A percentile compares a stretch with the other conserved stretches of the same genome.
These are phyloP conservation scores for Pedetes capensis DNA, from an alignment of 2,113 vertebrate species.

Conservation along the genomic window DNA sequence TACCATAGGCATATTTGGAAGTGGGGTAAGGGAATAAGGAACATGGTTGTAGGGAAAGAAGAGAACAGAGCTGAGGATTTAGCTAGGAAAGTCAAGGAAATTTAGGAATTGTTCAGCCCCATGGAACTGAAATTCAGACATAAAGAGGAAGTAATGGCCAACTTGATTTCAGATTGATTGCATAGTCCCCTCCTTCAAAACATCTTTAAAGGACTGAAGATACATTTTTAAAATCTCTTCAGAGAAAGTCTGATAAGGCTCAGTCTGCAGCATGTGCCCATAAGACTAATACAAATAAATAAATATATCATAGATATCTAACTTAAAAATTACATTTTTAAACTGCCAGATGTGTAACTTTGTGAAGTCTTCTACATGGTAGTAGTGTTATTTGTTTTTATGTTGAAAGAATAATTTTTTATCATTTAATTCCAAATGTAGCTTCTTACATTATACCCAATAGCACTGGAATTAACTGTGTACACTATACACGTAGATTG, in stretches of 20 bases:
- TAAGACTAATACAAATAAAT: neutral
- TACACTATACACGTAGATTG: neutral
- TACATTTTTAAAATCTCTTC: neutral
- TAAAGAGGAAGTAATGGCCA: neutral
- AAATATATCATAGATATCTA: neutral
- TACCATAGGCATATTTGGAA: neutral
- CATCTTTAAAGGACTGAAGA: neutral
- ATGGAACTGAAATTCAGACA: neutral
- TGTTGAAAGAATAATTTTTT: slow-evolving; percentile 6
- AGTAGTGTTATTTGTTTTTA: neutral
- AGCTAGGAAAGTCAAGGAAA: neutral
- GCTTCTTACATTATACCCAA: neutral
- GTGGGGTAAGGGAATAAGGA: neutral
- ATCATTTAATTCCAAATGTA: slow-evolving; percentile 39
- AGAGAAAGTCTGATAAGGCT: neutral
- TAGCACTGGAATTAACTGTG: neutral
- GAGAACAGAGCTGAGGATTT: neutral
- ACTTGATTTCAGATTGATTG: slow-evolving; percentile 19
- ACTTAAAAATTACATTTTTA: neutral
- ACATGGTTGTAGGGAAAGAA: neutral
- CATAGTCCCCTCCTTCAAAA: neutral
- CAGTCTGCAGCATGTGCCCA: neutral
- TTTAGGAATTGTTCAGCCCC: neutral
- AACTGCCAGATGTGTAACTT: neutral
- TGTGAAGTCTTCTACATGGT: neutral